Evolutionary conservation across 2,113 vertebrate genomes (phyloP).

Genomic region (Clupea harengus): DNA sequence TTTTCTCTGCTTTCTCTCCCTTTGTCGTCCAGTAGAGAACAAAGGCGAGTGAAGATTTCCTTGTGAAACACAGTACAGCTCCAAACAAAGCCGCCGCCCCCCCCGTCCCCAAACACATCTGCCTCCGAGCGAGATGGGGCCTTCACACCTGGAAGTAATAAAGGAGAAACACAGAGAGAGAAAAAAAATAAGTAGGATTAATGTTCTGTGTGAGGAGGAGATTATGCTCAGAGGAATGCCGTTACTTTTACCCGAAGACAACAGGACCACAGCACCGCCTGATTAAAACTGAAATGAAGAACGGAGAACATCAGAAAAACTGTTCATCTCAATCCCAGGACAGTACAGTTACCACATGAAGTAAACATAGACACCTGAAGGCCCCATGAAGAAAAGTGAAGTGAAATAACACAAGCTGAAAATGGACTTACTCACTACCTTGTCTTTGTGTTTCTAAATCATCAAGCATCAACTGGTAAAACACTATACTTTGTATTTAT

Average conservation of each 20-base stretch:
- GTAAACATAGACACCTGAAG: slow-evolving; percentile 35
- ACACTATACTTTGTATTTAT: too few relatives aligned
- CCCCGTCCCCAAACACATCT: slow-evolving; percentile 55
- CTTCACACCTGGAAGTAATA: slow-evolving; percentile 77
- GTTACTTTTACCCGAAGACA: slow-evolving; percentile 67
- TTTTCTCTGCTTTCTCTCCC: not conserved
- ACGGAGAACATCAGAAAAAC: slow-evolving; percentile 54
- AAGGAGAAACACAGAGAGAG: slow-evolving; percentile 65
- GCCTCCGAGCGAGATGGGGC: slow-evolving; percentile 60
- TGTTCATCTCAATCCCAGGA: slow-evolving; percentile 49
- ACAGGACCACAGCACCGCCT: slow-evolving; percentile 53
- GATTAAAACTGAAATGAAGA: slow-evolving; percentile 64
- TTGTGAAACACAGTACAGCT: slow-evolving; percentile 61
- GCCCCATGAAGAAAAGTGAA: not conserved
- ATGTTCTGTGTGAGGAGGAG: slow-evolving; percentile 72
- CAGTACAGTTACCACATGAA: slow-evolving; percentile 56
- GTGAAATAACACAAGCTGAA: slow-evolving; percentile 26
- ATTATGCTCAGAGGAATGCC: slow-evolving; percentile 67
- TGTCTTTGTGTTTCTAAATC: not conserved
- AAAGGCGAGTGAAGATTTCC: slow-evolving; percentile 54
- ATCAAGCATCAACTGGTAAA: not conserved
- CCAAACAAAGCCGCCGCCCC: slow-evolving; percentile 56
- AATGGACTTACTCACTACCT: slow-evolving; percentile 32
- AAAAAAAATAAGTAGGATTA: slow-evolving; percentile 71
- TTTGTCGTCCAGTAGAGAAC: slow-evolving; percentile 19